phyloP scores from a whole-genome alignment of 2,797 vertebrate genomes.

The Enteromius paludinosus region DNA sequence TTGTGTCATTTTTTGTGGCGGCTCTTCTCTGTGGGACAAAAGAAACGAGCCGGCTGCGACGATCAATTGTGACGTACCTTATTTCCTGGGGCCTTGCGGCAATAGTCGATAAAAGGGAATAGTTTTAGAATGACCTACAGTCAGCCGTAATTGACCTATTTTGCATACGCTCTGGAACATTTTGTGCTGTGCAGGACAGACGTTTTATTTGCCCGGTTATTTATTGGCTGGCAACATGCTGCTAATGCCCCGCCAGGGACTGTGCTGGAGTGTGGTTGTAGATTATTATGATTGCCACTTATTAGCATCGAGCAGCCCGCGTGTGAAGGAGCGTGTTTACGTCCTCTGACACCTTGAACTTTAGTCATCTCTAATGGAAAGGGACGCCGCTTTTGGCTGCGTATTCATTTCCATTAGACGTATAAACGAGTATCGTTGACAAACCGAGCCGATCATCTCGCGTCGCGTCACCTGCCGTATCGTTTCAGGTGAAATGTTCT shows the following conservation, averaged over 20 bases:
- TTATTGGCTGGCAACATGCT: slow-evolving; percentile 79
- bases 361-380: slow-evolving; percentile 32
- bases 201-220: slow-evolving; percentile 81
- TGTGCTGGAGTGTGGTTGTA: slow-evolving; percentile 83
- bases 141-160: slow-evolving; percentile 81
- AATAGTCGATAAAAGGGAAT: slow-evolving; percentile 78
- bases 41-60: slow-evolving; percentile 67
- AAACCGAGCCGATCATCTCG: slow-evolving; percentile 48
- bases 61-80: slow-evolving; percentile 81
- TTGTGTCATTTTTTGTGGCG: slow-evolving; percentile 78
- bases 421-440: slow-evolving; percentile 29
- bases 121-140: slow-evolving; percentile 79
- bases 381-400: slow-evolving; percentile 28
- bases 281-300: slow-evolving; percentile 83
- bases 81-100: slow-evolving; percentile 79
- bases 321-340: slow-evolving; percentile 41
- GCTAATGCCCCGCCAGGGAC: slow-evolving; percentile 80
- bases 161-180: slow-evolving; percentile 80
- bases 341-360: slow-evolving; percentile 36
- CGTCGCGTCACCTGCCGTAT: slow-evolving; percentile 34
- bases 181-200: slow-evolving; percentile 81
- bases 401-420: slow-evolving; percentile 56
- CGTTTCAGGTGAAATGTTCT: slow-evolving; percentile 42
- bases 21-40: slow-evolving; percentile 65
- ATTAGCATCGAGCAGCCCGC: slow-evolving; percentile 67